phyloP scores from a whole-genome alignment of 2,113 vertebrate species.

The Petrocephalus microphthalmus region DNA sequence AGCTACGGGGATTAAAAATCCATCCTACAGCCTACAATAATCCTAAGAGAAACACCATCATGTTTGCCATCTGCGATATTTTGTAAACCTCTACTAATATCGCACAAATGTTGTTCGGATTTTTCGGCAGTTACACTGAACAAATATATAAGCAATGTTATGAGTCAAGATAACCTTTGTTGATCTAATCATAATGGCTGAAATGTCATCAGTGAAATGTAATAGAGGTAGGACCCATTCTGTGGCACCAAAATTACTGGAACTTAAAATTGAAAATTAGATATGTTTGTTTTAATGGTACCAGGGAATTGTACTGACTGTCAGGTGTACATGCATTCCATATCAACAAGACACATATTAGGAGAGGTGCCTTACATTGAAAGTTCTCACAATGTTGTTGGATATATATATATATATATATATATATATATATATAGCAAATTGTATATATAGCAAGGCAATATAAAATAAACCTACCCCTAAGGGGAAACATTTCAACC shows the following conservation, averaged over 20 bases:
- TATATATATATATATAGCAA: too few relatives aligned
- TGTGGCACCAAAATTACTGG: neutral
- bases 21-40: neutral
- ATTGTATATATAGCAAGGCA: neutral
- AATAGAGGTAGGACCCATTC: neutral
- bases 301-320: neutral
- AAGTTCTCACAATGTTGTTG: neutral
- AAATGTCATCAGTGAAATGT: neutral
- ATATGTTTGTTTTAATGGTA: neutral
- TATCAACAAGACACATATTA: neutral
- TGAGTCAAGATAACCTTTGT: neutral
- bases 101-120: neutral
- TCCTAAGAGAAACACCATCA: neutral
- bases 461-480: neutral
- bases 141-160: neutral
- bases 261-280: constrained; percentile 9
- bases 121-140: neutral
- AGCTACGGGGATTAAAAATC: neutral
- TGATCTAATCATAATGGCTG: neutral
- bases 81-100: neutral
- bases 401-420: too few relatives aligned
- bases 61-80: neutral
- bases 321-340: neutral
- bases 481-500: neutral
- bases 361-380: neutral